A percentile compares a stretch with the other conserved stretches of the same genome.
Evolutionary conservation across 2,888 invertebrate species (phyloP).

Genomic region (Coelinius sp.): DNA sequence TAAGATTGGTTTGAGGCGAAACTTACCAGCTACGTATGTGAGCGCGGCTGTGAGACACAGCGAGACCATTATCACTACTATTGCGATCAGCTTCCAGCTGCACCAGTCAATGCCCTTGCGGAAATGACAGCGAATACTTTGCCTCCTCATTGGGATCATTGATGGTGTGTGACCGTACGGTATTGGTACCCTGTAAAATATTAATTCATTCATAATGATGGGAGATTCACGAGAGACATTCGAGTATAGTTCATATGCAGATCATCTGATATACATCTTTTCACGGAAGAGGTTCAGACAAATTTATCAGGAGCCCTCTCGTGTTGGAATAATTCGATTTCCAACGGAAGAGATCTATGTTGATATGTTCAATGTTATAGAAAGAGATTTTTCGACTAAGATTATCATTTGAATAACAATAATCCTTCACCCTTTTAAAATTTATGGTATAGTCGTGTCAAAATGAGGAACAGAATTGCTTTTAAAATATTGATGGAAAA

Average conservation of each 20-base stretch:
- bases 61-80: conserved; percentile 88
- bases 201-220: not conserved
- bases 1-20: not conserved
- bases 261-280: no score
- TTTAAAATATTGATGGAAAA: not conserved
- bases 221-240: not conserved
- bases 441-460: not conserved
- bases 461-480: not conserved
- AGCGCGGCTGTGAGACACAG: conserved; percentile 87
- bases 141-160: conserved; percentile 69
- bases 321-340: no score
- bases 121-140: conserved; percentile 85
- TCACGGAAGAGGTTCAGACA: no score
- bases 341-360: no score
- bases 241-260: not conserved
- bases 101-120: conserved; percentile 88
- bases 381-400: no score
- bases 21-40: conserved; percentile 88
- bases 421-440: not conserved
- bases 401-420: no score
- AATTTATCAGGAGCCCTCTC: no score
- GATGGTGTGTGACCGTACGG: conserved; percentile 69
- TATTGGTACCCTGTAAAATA: conserved; percentile 62
- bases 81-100: conserved; percentile 93
- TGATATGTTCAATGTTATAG: no score